These are phyloP conservation scores for Campoplex capitator DNA, from an alignment of 2,888 invertebrate species.

Conservation along the genomic window DNA sequence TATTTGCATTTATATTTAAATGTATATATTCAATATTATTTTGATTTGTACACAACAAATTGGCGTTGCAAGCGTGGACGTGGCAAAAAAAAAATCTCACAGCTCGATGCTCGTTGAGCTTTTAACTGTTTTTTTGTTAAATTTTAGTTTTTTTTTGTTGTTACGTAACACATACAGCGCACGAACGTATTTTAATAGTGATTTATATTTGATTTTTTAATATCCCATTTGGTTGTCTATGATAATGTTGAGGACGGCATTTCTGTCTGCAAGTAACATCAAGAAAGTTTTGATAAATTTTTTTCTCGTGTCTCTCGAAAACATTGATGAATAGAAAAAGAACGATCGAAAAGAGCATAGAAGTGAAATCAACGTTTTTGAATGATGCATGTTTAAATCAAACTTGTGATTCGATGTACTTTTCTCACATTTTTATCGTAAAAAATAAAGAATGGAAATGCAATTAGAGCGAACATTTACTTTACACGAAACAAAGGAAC, in stretches of 20 bases:
- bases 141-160: constrained; percentile 29
- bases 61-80: constrained; percentile 65
- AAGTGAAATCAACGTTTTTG: not conserved
- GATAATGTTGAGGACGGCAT: constrained; percentile 81
- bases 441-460: constrained; percentile 1
- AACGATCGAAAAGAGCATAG: not conserved
- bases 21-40: constrained; percentile 28
- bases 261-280: constrained; percentile 79
- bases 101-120: constrained; percentile 50
- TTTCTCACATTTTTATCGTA: not conserved
- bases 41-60: constrained; percentile 65
- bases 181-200: constrained; percentile 51
- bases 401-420: constrained; percentile 16
- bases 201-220: constrained; percentile 67
- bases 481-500: constrained; percentile 32
- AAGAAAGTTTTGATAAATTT: constrained; percentile 69
- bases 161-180: constrained; percentile 46
- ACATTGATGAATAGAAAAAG: not conserved
- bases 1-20: constrained; percentile 39
- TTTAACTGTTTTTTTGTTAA: constrained; percentile 35
- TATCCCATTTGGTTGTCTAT: constrained; percentile 81
- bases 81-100: constrained; percentile 55
- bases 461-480: not conserved
- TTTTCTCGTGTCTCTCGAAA: constrained; percentile 32
- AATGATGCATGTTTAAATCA: not conserved